Evolutionary conservation across 2,797 vertebrate genomes (phyloP).

Genomic region (Alfaro cultratus): DNA sequence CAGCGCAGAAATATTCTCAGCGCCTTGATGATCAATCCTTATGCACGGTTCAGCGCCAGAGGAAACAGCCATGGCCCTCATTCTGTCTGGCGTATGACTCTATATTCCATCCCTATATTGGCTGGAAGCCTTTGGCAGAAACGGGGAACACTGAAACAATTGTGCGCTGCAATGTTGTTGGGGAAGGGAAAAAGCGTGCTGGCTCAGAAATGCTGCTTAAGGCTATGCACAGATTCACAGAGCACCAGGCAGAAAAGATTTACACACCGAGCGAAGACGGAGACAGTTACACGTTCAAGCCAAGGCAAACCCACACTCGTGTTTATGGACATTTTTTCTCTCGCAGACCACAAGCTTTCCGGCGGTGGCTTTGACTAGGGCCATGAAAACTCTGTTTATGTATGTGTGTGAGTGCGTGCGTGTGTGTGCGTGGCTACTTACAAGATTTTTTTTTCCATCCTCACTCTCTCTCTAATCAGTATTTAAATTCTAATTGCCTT

Average conservation of each 20-base stretch:
- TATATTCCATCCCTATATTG: constrained; percentile 49
- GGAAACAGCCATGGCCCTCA: constrained; percentile 59
- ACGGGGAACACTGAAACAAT: constrained; percentile 56
- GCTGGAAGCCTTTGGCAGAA: constrained; percentile 49
- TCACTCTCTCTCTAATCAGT: constrained; percentile 60
- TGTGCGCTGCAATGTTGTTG: constrained; percentile 42
- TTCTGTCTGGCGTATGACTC: constrained; percentile 51
- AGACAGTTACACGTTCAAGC: constrained; percentile 57
- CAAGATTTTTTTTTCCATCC: constrained; percentile 21
- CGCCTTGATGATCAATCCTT: constrained; percentile 45
- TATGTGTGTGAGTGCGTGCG: constrained; percentile 7
- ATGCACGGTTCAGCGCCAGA: constrained; percentile 47
- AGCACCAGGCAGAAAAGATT: constrained; percentile 68
- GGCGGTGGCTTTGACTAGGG: constrained; percentile 60
- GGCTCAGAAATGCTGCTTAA: constrained; percentile 47
- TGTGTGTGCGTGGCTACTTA: constrained; percentile 1
- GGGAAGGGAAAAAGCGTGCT: constrained; percentile 26
- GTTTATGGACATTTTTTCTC: constrained; percentile 75
- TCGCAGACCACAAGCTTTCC: constrained; percentile 68
- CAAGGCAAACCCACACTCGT: constrained; percentile 73
- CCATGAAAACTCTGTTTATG: constrained; percentile 34
- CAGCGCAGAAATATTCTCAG: constrained; percentile 45
- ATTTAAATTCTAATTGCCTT: constrained; percentile 62
- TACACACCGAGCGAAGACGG: constrained; percentile 62
- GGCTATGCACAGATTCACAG: constrained; percentile 61